Evolutionary conservation across 64 coral and sea anemone genomes (phyloP), one percentile per base, ranked within the genome.

Genomic region (Montipora sp.): DNA sequence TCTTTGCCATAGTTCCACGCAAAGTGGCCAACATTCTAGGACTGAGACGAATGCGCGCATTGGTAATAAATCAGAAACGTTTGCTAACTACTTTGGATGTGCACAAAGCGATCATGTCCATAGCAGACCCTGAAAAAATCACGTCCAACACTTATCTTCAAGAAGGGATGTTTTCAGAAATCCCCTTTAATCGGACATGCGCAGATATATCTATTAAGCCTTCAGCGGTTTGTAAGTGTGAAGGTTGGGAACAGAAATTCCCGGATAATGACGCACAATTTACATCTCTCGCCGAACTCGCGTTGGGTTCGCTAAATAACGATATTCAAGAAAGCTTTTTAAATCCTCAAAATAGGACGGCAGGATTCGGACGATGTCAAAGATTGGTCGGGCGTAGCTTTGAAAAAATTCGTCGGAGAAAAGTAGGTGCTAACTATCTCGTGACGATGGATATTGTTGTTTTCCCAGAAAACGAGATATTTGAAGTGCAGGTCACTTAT

Each of bases 161-260:
- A n/a, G 90, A 95, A 36, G 96, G 96, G 12, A 92, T 98, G 5
- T 98, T 98, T 66, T 82, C 96, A 21, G 96, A 94, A 57, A 92
- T 98, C 15, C 79, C 92, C 21, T 5, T 85, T 16, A 84, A 92
- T 75, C 89, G 93, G 1, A 91, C 83, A 72, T 98, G 96, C 63
- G 47, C 84, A 70, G 86, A 94, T 73, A 21, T 98, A 24, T 77
- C 80, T 14, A 85, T 98, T 27, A 91, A 86, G 20, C 71, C 80
- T 15, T 61, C 90, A 45, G 85, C 90, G 18, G 16, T 98, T 63
- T 98, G 96, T 70, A 94, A 98, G 67, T 98, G 96, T 23, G 88
- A 51, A 61, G 93, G 90, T 12, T 92, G 90, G 90, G 96, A 95
- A 13, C 77, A 89, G 15, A 79, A 44, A 47, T 59, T 95, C 7